Evolutionary conservation across 2,113 vertebrate genomes (phyloP).

Genomic region (Triplophysa tibetana): DNA sequence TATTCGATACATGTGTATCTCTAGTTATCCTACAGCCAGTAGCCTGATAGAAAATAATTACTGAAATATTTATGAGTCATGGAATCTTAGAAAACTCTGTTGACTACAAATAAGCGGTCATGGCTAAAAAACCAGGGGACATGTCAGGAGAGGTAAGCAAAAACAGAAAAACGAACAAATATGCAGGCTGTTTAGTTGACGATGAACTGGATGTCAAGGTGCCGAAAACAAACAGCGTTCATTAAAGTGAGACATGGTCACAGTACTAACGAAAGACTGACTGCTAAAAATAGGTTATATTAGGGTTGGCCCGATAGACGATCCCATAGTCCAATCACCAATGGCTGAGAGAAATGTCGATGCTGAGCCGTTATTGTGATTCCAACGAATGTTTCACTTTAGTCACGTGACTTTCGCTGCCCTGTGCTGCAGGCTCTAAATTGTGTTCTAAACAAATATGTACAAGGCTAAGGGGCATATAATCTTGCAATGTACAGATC

Average conservation of each 20-base stretch:
- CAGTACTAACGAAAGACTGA: too few relatives aligned
- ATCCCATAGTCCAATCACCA: too few relatives aligned
- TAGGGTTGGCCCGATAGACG: too few relatives aligned
- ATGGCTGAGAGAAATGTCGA: too few relatives aligned
- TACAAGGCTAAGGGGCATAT: too few relatives aligned
- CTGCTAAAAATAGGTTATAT: too few relatives aligned
- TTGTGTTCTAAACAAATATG: too few relatives aligned
- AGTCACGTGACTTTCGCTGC: too few relatives aligned
- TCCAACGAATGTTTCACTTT: too few relatives aligned
- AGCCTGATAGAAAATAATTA: neutral
- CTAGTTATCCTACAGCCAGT: neutral
- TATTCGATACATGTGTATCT: neutral
- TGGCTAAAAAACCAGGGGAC: neutral
- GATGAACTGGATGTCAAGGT: slow-evolving; percentile 15
- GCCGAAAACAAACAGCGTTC: slow-evolving; percentile 1
- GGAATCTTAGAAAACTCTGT: neutral
- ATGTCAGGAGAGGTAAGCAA: neutral
- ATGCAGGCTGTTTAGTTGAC: slow-evolving; percentile 7
- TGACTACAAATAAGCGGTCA: slow-evolving; percentile 1
- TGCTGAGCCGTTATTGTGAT: too few relatives aligned
- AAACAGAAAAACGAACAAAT: neutral
- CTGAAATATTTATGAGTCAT: neutral
- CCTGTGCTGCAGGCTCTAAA: too few relatives aligned
- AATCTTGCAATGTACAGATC: too few relatives aligned
- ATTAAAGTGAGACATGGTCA: slow-evolving; percentile 7